Evolutionary conservation across 2,888 invertebrate genomes (phyloP).

Genomic region (Rhogogaster chlorosoma): DNA sequence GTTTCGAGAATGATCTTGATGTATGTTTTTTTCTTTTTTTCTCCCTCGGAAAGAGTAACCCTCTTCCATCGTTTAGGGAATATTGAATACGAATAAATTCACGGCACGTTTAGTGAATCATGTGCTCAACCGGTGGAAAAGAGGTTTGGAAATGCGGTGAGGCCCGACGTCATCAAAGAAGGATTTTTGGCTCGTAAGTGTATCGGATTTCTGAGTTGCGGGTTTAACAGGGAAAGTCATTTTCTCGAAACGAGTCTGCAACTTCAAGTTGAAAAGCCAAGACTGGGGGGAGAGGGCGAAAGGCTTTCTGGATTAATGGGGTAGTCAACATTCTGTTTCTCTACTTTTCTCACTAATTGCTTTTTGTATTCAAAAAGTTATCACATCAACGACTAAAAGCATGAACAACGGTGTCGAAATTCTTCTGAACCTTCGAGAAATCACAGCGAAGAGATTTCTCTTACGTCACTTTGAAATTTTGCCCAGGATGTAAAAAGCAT

Average conservation of each 20-base stretch:
- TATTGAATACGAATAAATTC: conserved; percentile 4
- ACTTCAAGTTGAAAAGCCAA: background rate
- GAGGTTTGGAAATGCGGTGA: background rate
- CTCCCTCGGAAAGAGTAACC: background rate
- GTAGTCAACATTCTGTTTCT: background rate
- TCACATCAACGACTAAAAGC: background rate
- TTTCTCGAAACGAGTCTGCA: background rate
- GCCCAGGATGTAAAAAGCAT: too few relatives aligned
- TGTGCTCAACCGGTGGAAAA: conserved; percentile 6
- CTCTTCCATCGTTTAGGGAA: background rate
- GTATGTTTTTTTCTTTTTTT: background rate
- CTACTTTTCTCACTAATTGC: background rate
- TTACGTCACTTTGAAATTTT: too few relatives aligned
- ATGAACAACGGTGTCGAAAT: too few relatives aligned
- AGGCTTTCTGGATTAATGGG: background rate
- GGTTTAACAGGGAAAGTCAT: background rate
- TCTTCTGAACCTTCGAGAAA: too few relatives aligned
- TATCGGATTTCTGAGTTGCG: conserved; percentile 36
- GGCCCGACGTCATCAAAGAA: conserved; percentile 20
- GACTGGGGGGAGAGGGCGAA: background rate
- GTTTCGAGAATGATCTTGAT: background rate
- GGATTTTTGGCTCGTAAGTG: background rate
- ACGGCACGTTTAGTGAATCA: conserved; percentile 12
- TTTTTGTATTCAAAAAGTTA: background rate
- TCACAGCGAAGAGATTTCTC: too few relatives aligned